Base-by-base conservation (phyloP, 2,888 invertebrate genomes). In the Mesochorus sp. region DNA sequence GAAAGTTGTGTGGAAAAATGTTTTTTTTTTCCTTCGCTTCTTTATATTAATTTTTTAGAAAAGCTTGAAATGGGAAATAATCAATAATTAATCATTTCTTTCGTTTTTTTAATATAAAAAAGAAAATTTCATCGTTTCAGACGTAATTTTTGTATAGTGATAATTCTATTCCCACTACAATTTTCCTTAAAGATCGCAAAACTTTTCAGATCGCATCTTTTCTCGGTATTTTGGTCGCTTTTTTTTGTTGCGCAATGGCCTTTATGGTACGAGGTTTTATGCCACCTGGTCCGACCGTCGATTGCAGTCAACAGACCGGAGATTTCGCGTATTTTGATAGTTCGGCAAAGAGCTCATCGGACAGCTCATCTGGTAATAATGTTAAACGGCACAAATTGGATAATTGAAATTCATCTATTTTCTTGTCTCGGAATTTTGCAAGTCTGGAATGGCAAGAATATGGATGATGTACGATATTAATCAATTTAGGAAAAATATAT, bases 241-340 rank as follows among this genome's bases (percentile, higher is more conserved):
- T 82, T 26, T 80, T 78, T 21, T 82, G 76, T 62, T 81, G 82
- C 64, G 78, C 73, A 24, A 80, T 80, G 79, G 71, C 78, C 1
- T 76, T 79, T 61, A 17, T 82, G 42, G 72, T 81, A 42, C 76
- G 75, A 21, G 78, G 74, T 49, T 71, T 71, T n/a, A 53, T 68
- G 28, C 79, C 80, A 26, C 70, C 80, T 8, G 78, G 74, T 26
- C 62, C 75, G n/a, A 55, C 55, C 19, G 62, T 71, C 42, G 77
- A 79, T 49, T 81, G 77, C 28, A 71, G 61, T 47, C 82, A 82
- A 17, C 82, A 82, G 51, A 82, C 82, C 14, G 64, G 72, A 24
- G 57, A 26, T 17, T 21, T 39, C 14, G 44, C 51, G 5, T 66
- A 53, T 39, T 71, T 39, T 37, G 78, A 76, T 17, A 71, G 64